phyloP scores from a whole-genome alignment of 2,113 vertebrate genomes.

The Actenoides lindsayi region DNA sequence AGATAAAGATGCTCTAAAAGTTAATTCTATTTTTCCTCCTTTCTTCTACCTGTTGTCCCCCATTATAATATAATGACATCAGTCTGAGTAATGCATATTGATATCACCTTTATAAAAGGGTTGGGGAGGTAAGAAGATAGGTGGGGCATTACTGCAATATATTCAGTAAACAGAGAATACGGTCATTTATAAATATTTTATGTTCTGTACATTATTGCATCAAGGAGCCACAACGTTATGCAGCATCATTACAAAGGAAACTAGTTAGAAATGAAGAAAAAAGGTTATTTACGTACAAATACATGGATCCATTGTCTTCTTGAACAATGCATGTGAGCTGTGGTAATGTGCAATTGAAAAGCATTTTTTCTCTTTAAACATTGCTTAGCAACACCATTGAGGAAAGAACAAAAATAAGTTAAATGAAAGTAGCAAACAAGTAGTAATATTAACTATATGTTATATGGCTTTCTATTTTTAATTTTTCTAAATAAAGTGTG shows the following conservation, averaged over 20 bases:
- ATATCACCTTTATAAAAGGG: slow-evolving; percentile 73
- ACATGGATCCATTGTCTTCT: slow-evolving; percentile 67
- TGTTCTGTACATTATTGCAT: slow-evolving; percentile 95
- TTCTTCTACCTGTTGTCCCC: slow-evolving; percentile 66
- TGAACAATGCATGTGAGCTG: slow-evolving; percentile 63
- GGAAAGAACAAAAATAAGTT: slow-evolving; percentile 79
- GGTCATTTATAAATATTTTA: slow-evolving; percentile 82
- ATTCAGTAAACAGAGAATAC: slow-evolving; percentile 80
- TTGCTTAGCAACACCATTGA: slow-evolving; percentile 72
- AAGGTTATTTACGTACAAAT: slow-evolving; percentile 72
- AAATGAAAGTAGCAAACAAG: slow-evolving; percentile 75
- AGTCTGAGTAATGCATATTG: slow-evolving; percentile 70
- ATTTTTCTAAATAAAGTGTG: slow-evolving; percentile 74
- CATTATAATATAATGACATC: slow-evolving; percentile 72
- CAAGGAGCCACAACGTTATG: slow-evolving; percentile 81
- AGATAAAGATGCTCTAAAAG: slow-evolving; percentile 80
- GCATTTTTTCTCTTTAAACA: slow-evolving; percentile 69
- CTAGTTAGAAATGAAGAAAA: slow-evolving; percentile 74
- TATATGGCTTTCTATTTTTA: slow-evolving; percentile 85
- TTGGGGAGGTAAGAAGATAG: slow-evolving; percentile 43
- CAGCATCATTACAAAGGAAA: slow-evolving; percentile 81
- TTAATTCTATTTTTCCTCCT: slow-evolving; percentile 65
- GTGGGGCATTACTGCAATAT: slow-evolving; percentile 70
- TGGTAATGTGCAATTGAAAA: slow-evolving; percentile 72
- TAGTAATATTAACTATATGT: slow-evolving; percentile 75